Base-by-base conservation (phyloP, 2,888 invertebrate species). In the Heliconius charithonia region DNA sequence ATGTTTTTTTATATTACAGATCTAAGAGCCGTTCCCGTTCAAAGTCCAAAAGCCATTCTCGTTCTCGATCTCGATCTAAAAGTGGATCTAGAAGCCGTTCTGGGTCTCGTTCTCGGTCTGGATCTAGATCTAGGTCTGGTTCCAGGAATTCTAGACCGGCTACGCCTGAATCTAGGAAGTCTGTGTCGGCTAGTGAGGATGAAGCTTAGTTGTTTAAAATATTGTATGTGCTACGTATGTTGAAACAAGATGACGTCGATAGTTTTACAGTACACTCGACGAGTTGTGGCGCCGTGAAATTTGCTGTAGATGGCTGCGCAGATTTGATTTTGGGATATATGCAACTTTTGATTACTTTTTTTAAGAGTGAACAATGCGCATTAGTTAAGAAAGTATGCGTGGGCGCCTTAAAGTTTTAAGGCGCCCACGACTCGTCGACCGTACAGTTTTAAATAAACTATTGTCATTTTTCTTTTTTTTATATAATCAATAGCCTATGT, bases 151-250 rank as follows among this genome's bases (percentile, higher is more conserved):
- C 95, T 2, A 87, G 95, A 63, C 94, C 94, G 0, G 95, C 95
- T 51, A 96, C 96, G 1, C 96, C 96, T 0, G 95, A 95, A 25
- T 96, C 96, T 4, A 92, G 96, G 75, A 96, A 96, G 84, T 96
- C 96, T 22, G 95, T 96, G 6, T 96, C 96, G 0, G 96, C 96
- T 13, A 96, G 96, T 83, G 96, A 96, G 84, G 95, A 95, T 82
- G 95, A 95, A 86, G 90, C 89, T 83, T 94, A 91, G 85, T 69
- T 16, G 4, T 41, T 41, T 69, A 45, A 41, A 41, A 16, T 41
- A 69, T 67, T 67, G 25, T 41, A 69, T 13, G 69, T 41, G 69
- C 69, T 25, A 41, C 69, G 69, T 41, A 45, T 25, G 16, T 41
- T 25, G 25, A 69, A 41, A 41, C 25, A 45, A 69, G 16, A 67